Conservation (phyloP, 2,797 vertebrate species). For the Aulostomus chinensis region DNA sequence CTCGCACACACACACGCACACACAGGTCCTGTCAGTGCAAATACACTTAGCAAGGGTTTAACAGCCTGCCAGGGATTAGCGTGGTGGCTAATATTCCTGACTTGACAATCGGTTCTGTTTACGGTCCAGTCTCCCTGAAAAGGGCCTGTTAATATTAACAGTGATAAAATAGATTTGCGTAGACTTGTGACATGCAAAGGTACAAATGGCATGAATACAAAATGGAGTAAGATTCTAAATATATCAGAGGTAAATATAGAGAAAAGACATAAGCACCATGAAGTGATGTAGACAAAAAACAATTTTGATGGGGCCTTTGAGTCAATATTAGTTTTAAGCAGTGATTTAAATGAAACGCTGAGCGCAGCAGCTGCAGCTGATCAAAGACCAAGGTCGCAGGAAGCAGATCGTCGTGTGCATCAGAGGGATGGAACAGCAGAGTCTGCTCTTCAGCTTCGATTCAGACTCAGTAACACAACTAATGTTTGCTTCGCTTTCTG, state of each 20-base stretch:
- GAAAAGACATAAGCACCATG: not conserved
- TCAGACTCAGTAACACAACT: no score
- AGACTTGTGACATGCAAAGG: not conserved
- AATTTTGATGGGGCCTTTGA: no score
- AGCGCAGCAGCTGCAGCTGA: no score
- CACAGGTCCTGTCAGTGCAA: slow-evolving; percentile 10
- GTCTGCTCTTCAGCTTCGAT: no score
- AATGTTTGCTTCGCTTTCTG: no score
- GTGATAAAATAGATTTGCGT: not conserved
- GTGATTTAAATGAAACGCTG: no score
- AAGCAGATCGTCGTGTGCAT: no score
- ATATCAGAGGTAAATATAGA: not conserved
- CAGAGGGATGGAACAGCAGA: no score
- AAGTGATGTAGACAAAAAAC: not conserved
- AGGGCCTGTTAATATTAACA: slow-evolving; percentile 1
- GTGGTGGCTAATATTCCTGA: slow-evolving; percentile 9
- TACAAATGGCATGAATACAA: not conserved
- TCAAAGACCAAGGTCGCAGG: no score
- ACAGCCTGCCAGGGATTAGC: slow-evolving; percentile 7
- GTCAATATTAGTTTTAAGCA: no score
- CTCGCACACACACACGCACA: not conserved
- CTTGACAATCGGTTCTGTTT: slow-evolving; percentile 14
- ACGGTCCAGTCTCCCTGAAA: not conserved
- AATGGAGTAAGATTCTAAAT: not conserved
- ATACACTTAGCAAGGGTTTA: slow-evolving; percentile 18